Percentiles rank a stretch among this genome's conserved stretches.
Conservation (phyloP, 2,113 vertebrate genomes). For the Micromys minutus region DNA sequence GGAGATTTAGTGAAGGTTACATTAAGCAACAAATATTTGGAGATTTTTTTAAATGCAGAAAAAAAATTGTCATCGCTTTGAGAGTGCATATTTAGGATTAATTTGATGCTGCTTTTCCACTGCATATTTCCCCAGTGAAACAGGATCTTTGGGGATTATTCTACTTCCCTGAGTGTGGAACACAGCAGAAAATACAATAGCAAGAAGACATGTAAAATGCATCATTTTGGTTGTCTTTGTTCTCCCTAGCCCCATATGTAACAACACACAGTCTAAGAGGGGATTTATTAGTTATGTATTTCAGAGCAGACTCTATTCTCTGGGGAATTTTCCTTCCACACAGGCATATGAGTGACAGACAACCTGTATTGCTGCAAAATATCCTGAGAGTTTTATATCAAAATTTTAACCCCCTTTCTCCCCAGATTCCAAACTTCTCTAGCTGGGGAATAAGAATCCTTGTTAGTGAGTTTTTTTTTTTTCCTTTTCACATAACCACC, state of each 20-base stretch:
- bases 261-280: constrained; percentile 60
- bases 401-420: constrained; percentile 53
- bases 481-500: constrained; percentile 15
- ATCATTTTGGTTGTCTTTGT: constrained; percentile 33
- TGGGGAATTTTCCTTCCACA: constrained; percentile 62
- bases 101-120: neutral
- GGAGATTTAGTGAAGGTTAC: neutral
- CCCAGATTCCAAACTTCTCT: neutral
- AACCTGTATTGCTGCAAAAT: constrained; percentile 47
- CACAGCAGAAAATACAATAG: constrained; percentile 44
- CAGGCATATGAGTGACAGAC: constrained; percentile 24
- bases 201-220: constrained; percentile 51
- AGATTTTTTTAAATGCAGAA: constrained; percentile 33
- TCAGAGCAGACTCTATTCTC: constrained; percentile 39
- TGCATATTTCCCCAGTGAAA: neutral
- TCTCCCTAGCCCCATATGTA: constrained; percentile 66
- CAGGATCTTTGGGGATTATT: constrained; percentile 49
- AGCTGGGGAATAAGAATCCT: constrained; percentile 33
- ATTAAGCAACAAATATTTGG: constrained; percentile 17
- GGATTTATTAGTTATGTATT: constrained; percentile 53
- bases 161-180: constrained; percentile 28
- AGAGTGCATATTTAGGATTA: constrained; percentile 6
- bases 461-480: constrained; percentile 44
- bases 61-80: neutral
- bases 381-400: constrained; percentile 50